These are phyloP conservation scores for fruit fly (Drosophila melanogaster) DNA, from an alignment of 1,140 invertebrate genomes.

Conservation along the genomic window DNA sequence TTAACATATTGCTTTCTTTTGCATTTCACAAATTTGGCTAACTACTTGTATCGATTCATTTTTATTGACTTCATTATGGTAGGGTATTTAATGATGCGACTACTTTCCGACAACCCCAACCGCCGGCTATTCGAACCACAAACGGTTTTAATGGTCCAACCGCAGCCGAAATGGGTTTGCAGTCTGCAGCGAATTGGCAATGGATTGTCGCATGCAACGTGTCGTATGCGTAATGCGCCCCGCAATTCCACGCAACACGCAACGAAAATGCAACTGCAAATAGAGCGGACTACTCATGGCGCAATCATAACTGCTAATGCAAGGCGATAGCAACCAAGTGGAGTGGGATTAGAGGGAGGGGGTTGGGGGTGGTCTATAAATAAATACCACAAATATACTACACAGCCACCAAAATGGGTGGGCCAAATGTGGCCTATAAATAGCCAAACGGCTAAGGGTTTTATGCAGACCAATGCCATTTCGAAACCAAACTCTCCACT, in stretches of 20 bases:
- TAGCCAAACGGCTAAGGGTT: constrained; percentile 18
- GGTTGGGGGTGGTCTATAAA: constrained; percentile 10
- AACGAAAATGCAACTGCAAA: constrained; percentile 3
- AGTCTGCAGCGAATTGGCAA: constrained; percentile 22
- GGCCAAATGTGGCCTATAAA: constrained; percentile 29
- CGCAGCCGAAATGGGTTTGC: constrained; percentile 35
- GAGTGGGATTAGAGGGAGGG: not conserved
- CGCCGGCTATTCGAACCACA: constrained; percentile 12
- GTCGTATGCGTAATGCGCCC: constrained; percentile 43
- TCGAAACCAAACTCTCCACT: not conserved
- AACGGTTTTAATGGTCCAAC: constrained; percentile 20
- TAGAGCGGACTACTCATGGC: not conserved
- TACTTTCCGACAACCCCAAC: too few species aligned
- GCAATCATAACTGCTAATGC: constrained; percentile 21
- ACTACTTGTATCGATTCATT: too few species aligned
- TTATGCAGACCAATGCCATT: not conserved
- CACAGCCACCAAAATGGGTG: not conserved
- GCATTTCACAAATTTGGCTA: too few species aligned
- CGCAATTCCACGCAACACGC: not conserved
- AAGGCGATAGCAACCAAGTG: constrained; percentile 7
- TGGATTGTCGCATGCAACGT: constrained; percentile 24
- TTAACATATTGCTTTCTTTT: too few species aligned
- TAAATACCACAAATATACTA: constrained; percentile 33
- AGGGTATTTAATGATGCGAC: not conserved
- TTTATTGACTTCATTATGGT: too few species aligned